A percentile compares a stretch with the other conserved stretches of the same genome.
phyloP scores from a whole-genome alignment of 2,888 invertebrate genomes.

The Drosophila rubida region DNA sequence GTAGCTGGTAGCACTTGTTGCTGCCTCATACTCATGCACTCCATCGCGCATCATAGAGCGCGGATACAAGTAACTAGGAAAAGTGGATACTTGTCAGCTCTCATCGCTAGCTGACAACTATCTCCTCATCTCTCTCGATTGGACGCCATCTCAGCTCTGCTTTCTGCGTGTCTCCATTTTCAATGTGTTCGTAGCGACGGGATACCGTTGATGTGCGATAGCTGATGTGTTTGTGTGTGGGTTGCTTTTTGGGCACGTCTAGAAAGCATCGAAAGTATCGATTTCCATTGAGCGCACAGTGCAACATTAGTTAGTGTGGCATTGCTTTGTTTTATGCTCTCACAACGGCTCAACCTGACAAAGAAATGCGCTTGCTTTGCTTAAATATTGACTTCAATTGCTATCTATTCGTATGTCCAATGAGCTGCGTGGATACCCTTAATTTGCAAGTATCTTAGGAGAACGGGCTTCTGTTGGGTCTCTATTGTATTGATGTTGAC shows the following conservation, averaged over 20 bases:
- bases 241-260: slow-evolving; percentile 40
- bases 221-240: slow-evolving; percentile 1
- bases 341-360: neutral
- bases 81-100: slow-evolving; percentile 29
- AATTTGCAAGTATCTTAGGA: too few relatives aligned
- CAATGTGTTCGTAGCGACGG: slow-evolving; percentile 19
- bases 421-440: too few relatives aligned
- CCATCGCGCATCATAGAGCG: neutral
- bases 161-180: neutral
- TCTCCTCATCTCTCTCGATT: slow-evolving; percentile 10
- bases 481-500: too few relatives aligned
- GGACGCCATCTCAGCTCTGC: slow-evolving; percentile 10
- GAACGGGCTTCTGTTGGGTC: too few relatives aligned
- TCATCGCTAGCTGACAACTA: slow-evolving; percentile 22
- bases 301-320: slow-evolving; percentile 8
- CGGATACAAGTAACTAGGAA: neutral
- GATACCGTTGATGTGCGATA: slow-evolving; percentile 4
- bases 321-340: slow-evolving; percentile 8
- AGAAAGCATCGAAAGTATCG: slow-evolving; percentile 37
- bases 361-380: neutral
- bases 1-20: neutral
- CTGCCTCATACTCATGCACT: slow-evolving; percentile 1
- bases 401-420: neutral
- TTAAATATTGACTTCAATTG: neutral
- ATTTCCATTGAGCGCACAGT: slow-evolving; percentile 42